Evolutionary conservation across 2,113 vertebrate species (phyloP).

Genomic region (Poeciliopsis retropinna): DNA sequence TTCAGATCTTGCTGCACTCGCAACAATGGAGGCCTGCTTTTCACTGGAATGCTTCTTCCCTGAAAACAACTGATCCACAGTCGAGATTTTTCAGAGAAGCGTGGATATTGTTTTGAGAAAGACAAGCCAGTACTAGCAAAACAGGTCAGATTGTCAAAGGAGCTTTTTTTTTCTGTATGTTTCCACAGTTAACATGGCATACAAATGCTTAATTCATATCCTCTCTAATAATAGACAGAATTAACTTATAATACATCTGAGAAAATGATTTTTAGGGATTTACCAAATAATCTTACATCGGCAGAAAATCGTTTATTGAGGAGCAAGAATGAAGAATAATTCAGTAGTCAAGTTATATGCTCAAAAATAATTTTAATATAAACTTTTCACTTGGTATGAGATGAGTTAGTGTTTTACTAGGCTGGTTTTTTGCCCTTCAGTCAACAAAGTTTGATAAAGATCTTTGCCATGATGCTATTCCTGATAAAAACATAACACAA

Average conservation of each 20-base stretch:
- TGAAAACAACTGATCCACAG: background rate
- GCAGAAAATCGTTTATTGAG: background rate
- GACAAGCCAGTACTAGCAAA: slow-evolving; percentile 10
- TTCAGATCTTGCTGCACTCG: background rate
- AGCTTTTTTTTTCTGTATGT: background rate
- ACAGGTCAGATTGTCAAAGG: background rate
- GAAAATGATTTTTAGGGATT: background rate
- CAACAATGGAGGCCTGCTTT: background rate
- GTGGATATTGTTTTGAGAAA: background rate
- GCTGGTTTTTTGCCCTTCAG: no score
- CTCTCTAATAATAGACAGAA: background rate
- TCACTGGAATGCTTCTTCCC: background rate
- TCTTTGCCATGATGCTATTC: no score
- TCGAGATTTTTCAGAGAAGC: background rate
- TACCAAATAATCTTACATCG: background rate
- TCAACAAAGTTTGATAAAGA: no score
- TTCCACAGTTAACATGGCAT: background rate
- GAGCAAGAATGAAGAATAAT: background rate
- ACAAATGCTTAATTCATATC: background rate
- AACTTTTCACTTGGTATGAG: background rate
- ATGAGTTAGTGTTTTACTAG: background rate
- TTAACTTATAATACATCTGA: background rate
- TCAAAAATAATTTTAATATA: background rate
- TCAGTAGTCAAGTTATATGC: background rate
- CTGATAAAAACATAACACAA: no score